These are phyloP conservation scores for Rhorus exstirpatorius DNA, from an alignment of 2,888 invertebrate genomes.

Conservation along the genomic window DNA sequence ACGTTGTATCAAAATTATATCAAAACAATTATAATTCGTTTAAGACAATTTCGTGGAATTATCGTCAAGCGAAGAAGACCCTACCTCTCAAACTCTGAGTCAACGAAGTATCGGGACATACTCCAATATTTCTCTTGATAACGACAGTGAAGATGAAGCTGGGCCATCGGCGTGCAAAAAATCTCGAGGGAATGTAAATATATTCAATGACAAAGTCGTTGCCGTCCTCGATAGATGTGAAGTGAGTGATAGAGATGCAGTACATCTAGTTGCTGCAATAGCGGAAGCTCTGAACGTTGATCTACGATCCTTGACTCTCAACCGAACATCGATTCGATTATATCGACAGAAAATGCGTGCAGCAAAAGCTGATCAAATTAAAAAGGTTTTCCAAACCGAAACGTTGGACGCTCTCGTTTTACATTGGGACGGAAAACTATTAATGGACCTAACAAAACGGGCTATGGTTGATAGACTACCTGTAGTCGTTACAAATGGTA, in stretches of 20 bases:
- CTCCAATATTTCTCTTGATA: conserved; percentile 62
- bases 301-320: no score
- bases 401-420: no score
- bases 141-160: conserved; percentile 48
- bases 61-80: conserved; percentile 35
- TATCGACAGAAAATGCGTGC: conserved; percentile 63
- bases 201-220: conserved; percentile 55
- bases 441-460: conserved; percentile 2
- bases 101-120: conserved; percentile 65
- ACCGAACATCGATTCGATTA: no score
- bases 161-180: conserved; percentile 50
- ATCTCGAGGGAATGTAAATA: conserved; percentile 55
- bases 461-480: no score
- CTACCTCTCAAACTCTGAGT: conserved; percentile 48
- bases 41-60: conserved; percentile 34
- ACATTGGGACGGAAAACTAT: no score
- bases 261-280: conserved; percentile 66
- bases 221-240: conserved; percentile 55
- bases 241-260: conserved; percentile 67
- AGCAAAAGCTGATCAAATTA: conserved; percentile 37
- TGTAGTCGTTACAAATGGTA: no score
- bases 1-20: conserved; percentile 15
- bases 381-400: no score
- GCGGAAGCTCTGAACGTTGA: no score
- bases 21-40: conserved; percentile 34